These are phyloP conservation scores for Sceloporus tristichus DNA, from an alignment of 2,113 vertebrate genomes.

Conservation along the genomic window DNA sequence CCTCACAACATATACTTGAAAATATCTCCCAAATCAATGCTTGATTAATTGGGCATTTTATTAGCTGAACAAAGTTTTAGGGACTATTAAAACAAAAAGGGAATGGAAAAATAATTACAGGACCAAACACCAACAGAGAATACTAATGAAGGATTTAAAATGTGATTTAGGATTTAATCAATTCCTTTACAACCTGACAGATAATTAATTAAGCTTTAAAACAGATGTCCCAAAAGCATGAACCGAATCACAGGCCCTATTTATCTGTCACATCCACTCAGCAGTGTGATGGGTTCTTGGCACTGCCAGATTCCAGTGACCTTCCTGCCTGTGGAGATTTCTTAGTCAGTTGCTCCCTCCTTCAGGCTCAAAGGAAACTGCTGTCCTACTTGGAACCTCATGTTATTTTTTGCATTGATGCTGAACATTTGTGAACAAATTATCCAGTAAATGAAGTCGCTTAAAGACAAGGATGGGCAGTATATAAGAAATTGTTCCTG, in stretches of 20 bases:
- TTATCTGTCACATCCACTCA: slow-evolving; percentile 34
- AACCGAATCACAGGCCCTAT: slow-evolving; percentile 20
- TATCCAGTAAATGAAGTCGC: neutral
- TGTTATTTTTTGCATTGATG: neutral
- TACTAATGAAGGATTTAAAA: slow-evolving; percentile 47
- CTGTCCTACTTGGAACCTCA: fast-evolving
- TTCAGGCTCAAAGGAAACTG: neutral
- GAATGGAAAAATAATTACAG: slow-evolving; percentile 31
- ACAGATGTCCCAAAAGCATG: slow-evolving; percentile 41
- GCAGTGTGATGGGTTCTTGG: slow-evolving; percentile 28
- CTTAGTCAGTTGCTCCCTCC: slow-evolving; percentile 15
- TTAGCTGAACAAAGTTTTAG: slow-evolving; percentile 34
- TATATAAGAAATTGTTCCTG: neutral
- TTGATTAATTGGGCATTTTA: slow-evolving; percentile 43
- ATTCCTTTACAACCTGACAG: slow-evolving; percentile 30
- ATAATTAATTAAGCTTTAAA: slow-evolving; percentile 45
- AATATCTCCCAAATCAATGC: slow-evolving; percentile 11
- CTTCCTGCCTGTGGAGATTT: neutral
- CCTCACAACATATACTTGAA: neutral
- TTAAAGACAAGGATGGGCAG: neutral
- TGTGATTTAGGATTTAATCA: slow-evolving; percentile 34
- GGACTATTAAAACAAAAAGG: slow-evolving; percentile 33
- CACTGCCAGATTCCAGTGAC: slow-evolving; percentile 1
- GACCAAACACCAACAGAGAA: slow-evolving; percentile 34
- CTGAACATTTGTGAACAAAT: neutral